Conservation (phyloP, 2,888 invertebrate species). For the Nymphalis c-album region DNA sequence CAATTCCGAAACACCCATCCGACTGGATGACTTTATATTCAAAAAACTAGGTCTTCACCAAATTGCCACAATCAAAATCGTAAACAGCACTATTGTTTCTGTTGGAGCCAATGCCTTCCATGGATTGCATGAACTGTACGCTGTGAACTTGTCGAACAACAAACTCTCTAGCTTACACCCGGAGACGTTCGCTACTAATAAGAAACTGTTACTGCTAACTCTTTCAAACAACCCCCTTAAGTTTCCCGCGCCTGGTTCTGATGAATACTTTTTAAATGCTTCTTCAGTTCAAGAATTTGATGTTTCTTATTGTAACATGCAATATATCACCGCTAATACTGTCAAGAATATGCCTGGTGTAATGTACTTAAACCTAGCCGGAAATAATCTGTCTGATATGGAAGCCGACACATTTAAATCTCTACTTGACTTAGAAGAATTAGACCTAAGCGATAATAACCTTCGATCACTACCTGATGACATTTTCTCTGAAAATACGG, state of each 20-base stretch:
- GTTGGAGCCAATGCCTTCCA: slow-evolving; percentile 87
- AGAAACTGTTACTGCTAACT: slow-evolving; percentile 84
- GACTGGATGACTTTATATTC: slow-evolving; percentile 83
- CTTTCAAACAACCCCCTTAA: slow-evolving; percentile 85
- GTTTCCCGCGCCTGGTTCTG: slow-evolving; percentile 64
- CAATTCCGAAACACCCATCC: slow-evolving; percentile 81
- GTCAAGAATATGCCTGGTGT: slow-evolving; percentile 85
- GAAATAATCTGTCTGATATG: slow-evolving; percentile 84
- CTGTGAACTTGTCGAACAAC: slow-evolving; percentile 86
- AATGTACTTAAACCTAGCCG: slow-evolving; percentile 85
- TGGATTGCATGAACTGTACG: slow-evolving; percentile 84
- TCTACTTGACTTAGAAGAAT: slow-evolving; percentile 84
- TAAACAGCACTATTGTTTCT: slow-evolving; percentile 85
- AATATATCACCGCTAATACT: slow-evolving; percentile 83
- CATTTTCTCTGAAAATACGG: slow-evolving; percentile 84
- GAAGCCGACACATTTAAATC: slow-evolving; percentile 83
- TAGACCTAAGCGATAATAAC: slow-evolving; percentile 87
- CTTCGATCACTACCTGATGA: slow-evolving; percentile 83
- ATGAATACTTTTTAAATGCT: slow-evolving; percentile 81
- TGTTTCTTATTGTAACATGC: slow-evolving; percentile 85
- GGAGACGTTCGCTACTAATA: slow-evolving; percentile 85
- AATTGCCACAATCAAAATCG: slow-evolving; percentile 85
- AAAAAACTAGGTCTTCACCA: slow-evolving; percentile 83
- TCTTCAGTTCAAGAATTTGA: slow-evolving; percentile 86
- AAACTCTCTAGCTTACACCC: slow-evolving; percentile 85